A percentile compares a stretch with the other conserved stretches of the same genome.
Conservation (phyloP, 2,797 vertebrate species). For the Botia almorhae region DNA sequence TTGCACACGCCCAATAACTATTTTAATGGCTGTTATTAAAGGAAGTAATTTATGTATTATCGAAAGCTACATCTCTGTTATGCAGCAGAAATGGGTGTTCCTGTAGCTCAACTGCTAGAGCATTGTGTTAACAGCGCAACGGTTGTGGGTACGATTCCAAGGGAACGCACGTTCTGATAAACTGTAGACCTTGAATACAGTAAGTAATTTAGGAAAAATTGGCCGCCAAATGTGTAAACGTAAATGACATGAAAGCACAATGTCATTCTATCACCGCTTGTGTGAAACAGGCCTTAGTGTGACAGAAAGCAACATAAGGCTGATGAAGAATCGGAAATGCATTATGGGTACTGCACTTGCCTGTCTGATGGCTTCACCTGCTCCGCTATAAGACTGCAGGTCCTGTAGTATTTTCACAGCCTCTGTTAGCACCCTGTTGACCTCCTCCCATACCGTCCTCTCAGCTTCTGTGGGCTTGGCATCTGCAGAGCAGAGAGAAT, state of each 20-base stretch:
- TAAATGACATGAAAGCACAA: background rate
- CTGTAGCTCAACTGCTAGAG: too few species aligned
- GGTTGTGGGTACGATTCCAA: too few species aligned
- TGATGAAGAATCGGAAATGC: background rate
- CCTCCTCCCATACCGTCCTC: conserved; percentile 91
- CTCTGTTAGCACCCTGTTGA: conserved; percentile 93
- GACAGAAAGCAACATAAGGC: background rate
- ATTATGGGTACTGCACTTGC: conserved; percentile 62
- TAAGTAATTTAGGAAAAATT: too few species aligned
- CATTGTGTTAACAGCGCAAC: too few species aligned
- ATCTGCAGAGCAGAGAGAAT: conserved; percentile 79
- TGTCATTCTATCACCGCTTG: background rate
- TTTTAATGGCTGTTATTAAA: background rate
- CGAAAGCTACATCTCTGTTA: background rate
- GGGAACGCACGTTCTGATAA: too few species aligned
- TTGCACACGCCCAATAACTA: background rate
- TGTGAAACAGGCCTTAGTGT: background rate
- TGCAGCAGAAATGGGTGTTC: background rate
- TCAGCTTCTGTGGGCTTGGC: conserved; percentile 93
- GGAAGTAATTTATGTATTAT: background rate
- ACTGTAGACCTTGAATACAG: too few species aligned
- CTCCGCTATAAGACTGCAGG: conserved; percentile 93
- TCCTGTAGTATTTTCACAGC: conserved; percentile 90
- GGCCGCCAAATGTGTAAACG: too few species aligned
- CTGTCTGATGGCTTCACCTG: conserved; percentile 96